Conservation (phyloP, 2,113 vertebrate species). For the Malurus cyaneus region DNA sequence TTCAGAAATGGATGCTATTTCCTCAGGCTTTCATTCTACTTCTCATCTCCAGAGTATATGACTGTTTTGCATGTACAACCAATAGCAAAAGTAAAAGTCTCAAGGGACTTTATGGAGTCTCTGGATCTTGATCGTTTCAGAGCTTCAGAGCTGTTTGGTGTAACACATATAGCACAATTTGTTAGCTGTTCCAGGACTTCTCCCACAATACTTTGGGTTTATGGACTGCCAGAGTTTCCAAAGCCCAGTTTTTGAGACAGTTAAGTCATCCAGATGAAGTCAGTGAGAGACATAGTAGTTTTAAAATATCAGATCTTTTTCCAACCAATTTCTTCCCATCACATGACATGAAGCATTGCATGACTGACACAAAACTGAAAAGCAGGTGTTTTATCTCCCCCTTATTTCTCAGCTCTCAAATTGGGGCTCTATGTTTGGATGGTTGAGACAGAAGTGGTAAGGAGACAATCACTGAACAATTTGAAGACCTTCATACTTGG, state of each 20-base stretch:
- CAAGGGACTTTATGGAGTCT: not conserved
- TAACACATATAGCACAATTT: not conserved
- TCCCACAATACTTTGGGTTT: not conserved
- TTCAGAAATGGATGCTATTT: constrained; percentile 47
- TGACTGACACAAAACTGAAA: not conserved
- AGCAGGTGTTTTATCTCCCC: not conserved
- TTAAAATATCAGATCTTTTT: not conserved
- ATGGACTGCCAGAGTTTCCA: not conserved
- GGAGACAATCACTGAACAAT: not conserved
- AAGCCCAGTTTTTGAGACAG: not conserved
- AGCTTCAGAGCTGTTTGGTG: not conserved
- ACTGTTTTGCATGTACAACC: constrained; percentile 1
- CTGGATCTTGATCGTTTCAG: not conserved
- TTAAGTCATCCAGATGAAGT: not conserved
- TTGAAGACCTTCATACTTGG: not conserved
- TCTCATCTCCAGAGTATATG: constrained; percentile 14
- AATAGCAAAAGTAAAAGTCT: not conserved
- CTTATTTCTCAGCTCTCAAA: not conserved
- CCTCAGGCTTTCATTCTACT: constrained; percentile 31
- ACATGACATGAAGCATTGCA: not conserved
- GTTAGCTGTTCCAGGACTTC: not conserved
- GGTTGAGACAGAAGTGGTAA: not conserved
- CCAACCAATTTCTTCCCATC: not conserved
- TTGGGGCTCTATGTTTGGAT: fast-evolving
- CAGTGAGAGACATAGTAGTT: not conserved